Base-by-base conservation (phyloP, 2,888 invertebrate species). In the Aphidoletes aphidimyza region DNA sequence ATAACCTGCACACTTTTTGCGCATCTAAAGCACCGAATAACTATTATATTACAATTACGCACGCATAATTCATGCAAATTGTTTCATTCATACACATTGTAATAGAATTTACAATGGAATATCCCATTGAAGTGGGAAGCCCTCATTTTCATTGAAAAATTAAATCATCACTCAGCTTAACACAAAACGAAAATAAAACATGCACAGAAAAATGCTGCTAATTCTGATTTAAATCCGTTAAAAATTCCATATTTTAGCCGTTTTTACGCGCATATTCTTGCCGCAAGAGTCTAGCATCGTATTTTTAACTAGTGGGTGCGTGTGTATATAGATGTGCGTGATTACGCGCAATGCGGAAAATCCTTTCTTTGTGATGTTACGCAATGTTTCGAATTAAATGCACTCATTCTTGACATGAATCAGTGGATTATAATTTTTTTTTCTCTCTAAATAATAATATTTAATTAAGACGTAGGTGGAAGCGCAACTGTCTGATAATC, bases 21-120 rank as follows among this genome's bases (percentile, higher is more conserved):
- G 47, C 2, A 14, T 22, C 22, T 54, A 5, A 5, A 26, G 54
- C 3, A 26, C n/a, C 14, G 17, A 54, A 54, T n/a, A 22, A 69
- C 30, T 30, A 69, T 69, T 54, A 26, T 22, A 69, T 69, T 69
- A 69, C 69, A 30, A 69, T 30, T 69, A 69, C 69, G 69, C 69
- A 69, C 69, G 69, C 69, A 69, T 69, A 69, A 69, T 30, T 69
- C 69, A 69, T 69, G 69, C 69, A 69, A 69, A 69, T 69, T 54
- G 5, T 69, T 69, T 30, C 69, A 69, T 69, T 69, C 69, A 69
- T 69, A 26, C 42, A 42, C 69, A 69, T 14, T 69, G 69, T 34
- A 69, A 34, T 9, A 42, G 42, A 6, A 42, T 9, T 14, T 14
- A 14, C 42, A 42, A 42, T n/a, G n/a, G n/a, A n/a, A n/a, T n/a